Evolutionary conservation across 2,888 invertebrate genomes (phyloP).

Genomic region (Coecobrya sp.): DNA sequence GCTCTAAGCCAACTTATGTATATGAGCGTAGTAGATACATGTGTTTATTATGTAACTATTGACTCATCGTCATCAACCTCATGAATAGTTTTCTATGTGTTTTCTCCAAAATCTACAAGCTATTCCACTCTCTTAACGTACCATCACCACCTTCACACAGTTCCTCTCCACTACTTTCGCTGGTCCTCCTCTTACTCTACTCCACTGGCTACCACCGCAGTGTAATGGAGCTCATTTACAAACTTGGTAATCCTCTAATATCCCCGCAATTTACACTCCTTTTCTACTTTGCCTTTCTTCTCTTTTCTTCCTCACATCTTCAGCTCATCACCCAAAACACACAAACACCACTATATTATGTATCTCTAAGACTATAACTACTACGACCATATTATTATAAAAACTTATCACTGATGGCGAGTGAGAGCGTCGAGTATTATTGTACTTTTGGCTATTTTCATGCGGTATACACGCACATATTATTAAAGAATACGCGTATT

Average conservation of each 20-base stretch:
- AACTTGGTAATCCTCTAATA: slow-evolving; percentile 86
- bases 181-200: slow-evolving; percentile 12
- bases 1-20: slow-evolving; percentile 61
- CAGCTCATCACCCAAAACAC: slow-evolving; percentile 60
- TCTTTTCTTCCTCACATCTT: slow-evolving; percentile 37
- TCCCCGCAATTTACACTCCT: slow-evolving; percentile 85
- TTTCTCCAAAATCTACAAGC: slow-evolving; percentile 38
- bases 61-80: slow-evolving; percentile 63
- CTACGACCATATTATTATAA: background rate
- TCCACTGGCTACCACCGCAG: slow-evolving; percentile 70
- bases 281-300: slow-evolving; percentile 63
- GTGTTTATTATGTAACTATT: slow-evolving; percentile 75
- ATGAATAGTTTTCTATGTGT: slow-evolving; percentile 34
- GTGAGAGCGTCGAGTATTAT: background rate
- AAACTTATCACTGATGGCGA: slow-evolving; percentile 2
- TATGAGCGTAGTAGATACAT: slow-evolving; percentile 52
- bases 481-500: slow-evolving; percentile 10
- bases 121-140: slow-evolving; percentile 31
- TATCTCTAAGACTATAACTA: background rate
- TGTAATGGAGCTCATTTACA: slow-evolving; percentile 86
- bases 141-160: slow-evolving; percentile 17
- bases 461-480: slow-evolving; percentile 18
- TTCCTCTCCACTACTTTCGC: slow-evolving; percentile 9
- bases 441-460: slow-evolving; percentile 21
- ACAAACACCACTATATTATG: slow-evolving; percentile 6